Conservation (phyloP, 2,113 vertebrate genomes). For the Nesogale talazaci region DNA sequence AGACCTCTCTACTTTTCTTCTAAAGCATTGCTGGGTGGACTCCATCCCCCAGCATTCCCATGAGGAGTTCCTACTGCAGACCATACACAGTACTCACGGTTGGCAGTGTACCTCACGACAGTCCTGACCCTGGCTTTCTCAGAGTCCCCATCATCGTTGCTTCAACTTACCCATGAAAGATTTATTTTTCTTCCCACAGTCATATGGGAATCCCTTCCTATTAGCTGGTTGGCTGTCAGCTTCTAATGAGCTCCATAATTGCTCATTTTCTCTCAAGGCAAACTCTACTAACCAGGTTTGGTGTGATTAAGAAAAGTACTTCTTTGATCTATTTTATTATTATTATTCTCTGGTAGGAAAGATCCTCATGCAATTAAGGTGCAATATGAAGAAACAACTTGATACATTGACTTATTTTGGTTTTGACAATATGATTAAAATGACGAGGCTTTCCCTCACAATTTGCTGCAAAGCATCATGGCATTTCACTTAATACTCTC, state of each 20-base stretch:
- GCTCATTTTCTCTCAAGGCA: conserved; percentile 76
- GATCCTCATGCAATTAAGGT: conserved; percentile 79
- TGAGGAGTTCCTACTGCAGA: neutral
- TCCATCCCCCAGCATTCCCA: neutral
- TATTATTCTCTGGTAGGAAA: conserved; percentile 67
- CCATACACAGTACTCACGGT: neutral
- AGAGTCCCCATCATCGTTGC: neutral
- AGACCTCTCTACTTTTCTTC: neutral
- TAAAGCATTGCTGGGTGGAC: neutral
- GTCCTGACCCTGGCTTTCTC: too few relatives aligned
- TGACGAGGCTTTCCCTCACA: conserved; percentile 51
- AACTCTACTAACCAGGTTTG: conserved; percentile 70
- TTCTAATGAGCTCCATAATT: conserved; percentile 76
- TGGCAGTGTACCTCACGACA: rapidly evolving
- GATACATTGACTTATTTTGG: conserved; percentile 80
- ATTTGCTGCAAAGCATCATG: conserved; percentile 36
- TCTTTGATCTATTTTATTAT: conserved; percentile 67
- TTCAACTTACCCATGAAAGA: conserved; percentile 25
- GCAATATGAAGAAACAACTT: conserved; percentile 65
- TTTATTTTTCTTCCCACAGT: conserved; percentile 46
- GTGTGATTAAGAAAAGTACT: conserved; percentile 65
- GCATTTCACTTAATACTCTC: conserved; percentile 31
- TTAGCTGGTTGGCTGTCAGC: conserved; percentile 66
- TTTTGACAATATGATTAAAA: conserved; percentile 83
- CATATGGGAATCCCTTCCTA: conserved; percentile 64